phyloP scores from a whole-genome alignment of 2,113 vertebrate genomes.

The Oreochromis spilurus region DNA sequence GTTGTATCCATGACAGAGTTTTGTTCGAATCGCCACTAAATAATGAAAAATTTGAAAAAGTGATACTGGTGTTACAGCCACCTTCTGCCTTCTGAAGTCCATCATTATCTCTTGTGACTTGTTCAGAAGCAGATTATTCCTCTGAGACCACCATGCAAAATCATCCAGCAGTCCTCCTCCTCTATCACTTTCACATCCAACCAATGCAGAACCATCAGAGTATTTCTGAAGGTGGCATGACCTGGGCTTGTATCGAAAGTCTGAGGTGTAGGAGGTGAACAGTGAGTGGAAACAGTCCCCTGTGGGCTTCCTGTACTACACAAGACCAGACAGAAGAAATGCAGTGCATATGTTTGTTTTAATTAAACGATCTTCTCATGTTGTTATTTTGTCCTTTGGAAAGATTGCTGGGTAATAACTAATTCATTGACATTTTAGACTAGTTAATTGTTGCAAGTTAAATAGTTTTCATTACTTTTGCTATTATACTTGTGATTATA shows the following conservation, averaged over 20 bases:
- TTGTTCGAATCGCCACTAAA: no score
- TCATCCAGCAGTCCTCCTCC: not conserved
- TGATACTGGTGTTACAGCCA: no score
- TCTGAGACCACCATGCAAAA: not conserved
- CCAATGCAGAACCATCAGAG: not conserved
- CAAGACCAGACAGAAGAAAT: no score
- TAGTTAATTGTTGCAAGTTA: not conserved
- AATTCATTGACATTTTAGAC: not conserved
- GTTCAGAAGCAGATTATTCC: not conserved
- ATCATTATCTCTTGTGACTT: not conserved
- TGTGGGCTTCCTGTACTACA: not conserved
- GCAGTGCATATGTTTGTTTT: not conserved
- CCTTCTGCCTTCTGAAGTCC: not conserved
- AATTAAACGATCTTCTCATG: not conserved
- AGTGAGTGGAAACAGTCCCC: not conserved
- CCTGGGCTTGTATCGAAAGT: not conserved
- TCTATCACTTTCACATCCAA: not conserved
- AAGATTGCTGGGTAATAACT: not conserved
- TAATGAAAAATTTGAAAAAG: no score
- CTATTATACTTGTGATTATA: not conserved
- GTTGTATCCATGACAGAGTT: not conserved
- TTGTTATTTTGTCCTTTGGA: not conserved
- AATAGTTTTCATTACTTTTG: not conserved
- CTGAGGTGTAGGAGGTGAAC: not conserved
- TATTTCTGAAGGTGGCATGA: not conserved